Base-by-base conservation (phyloP, 2,797 vertebrate species). In the Bufotes viridis region DNA sequence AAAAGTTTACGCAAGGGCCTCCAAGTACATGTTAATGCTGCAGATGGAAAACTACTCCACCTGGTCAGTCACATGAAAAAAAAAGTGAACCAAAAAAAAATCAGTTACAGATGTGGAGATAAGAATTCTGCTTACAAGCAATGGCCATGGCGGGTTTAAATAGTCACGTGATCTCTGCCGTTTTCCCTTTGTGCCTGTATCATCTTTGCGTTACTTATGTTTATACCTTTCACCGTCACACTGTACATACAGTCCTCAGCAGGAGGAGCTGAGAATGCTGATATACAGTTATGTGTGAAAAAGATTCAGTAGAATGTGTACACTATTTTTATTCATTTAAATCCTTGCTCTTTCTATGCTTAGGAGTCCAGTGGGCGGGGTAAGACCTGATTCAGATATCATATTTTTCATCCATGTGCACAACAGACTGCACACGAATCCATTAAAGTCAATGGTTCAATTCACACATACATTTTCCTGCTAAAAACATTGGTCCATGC, bases 1-100 rank as follows among this genome's bases (percentile, higher is more conserved):
- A 84, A 55, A 69, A 80, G 81, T 84, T 88, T 72, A 65, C 51
- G 12, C 72, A 60, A 57, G 58, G 17, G 75, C 63, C 87, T 84
- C 78, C 82, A 80, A 88, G 76, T 84, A 65, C 82, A 72, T 58
- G 51, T 72, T 88, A 88, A 84, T 80, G 63, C 63, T 51, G 61
- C 87, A 88, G 75, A 84, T 70, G 72, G 72, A 88, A 82, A 87
- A 75, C 4, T 29, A 18, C 34, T 81, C 86, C 86, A 81, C 86
- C 86, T 87, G 86, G 86, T 12, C 57, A 82, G 22, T 49, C n/a
- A 81, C 60, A 81, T 65, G 29, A 20, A 81, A 51, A 60, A 63
- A 20, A 78, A 49, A 34, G 29, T 34, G 15, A 65, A 65, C 18
- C 8, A 63, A 17, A 80, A 42, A 42, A 22, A 34, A 14, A 65